These are phyloP conservation scores for Pseudonaja textilis DNA, from an alignment of 2,113 vertebrate species.

Conservation along the genomic window DNA sequence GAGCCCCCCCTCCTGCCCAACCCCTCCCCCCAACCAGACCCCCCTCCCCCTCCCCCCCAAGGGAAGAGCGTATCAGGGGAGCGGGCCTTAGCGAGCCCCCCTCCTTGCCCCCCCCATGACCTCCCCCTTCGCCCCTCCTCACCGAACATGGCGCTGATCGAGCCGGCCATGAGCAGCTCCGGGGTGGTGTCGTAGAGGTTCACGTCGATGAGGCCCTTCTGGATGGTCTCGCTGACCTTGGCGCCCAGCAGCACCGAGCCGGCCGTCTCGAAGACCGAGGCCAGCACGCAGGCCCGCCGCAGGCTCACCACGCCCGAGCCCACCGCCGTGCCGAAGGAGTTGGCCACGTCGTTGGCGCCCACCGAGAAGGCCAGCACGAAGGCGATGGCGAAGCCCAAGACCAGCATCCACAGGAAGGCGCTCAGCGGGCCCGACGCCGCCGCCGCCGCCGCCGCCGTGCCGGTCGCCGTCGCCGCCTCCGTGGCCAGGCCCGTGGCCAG, in stretches of 20 bases:
- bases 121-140: slow-evolving; percentile 32
- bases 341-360: slow-evolving; percentile 96
- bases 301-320: slow-evolving; percentile 94
- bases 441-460: rapidly evolving
- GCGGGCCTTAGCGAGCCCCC: too few species aligned
- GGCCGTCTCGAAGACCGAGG: slow-evolving; percentile 90
- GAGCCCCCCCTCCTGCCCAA: too few species aligned
- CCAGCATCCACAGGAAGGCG: slow-evolving; percentile 82
- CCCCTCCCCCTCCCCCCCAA: not conserved
- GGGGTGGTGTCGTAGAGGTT: slow-evolving; percentile 77
- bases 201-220: slow-evolving; percentile 89
- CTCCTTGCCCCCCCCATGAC: not conserved
- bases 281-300: slow-evolving; percentile 88
- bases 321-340: slow-evolving; percentile 95
- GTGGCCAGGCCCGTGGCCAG: slow-evolving; percentile 58
- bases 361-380: slow-evolving; percentile 95
- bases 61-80: too few species aligned
- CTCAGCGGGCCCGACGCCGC: not conserved
- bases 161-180: slow-evolving; percentile 83
- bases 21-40: too few species aligned
- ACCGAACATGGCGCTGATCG: slow-evolving; percentile 92
- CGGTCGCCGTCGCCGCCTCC: not conserved
- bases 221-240: slow-evolving; percentile 96
- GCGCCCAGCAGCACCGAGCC: slow-evolving; percentile 92
- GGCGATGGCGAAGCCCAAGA: slow-evolving; percentile 92